These are phyloP conservation scores for Macroteleia sp. DNA, from an alignment of 2,888 invertebrate species.

Conservation along the genomic window DNA sequence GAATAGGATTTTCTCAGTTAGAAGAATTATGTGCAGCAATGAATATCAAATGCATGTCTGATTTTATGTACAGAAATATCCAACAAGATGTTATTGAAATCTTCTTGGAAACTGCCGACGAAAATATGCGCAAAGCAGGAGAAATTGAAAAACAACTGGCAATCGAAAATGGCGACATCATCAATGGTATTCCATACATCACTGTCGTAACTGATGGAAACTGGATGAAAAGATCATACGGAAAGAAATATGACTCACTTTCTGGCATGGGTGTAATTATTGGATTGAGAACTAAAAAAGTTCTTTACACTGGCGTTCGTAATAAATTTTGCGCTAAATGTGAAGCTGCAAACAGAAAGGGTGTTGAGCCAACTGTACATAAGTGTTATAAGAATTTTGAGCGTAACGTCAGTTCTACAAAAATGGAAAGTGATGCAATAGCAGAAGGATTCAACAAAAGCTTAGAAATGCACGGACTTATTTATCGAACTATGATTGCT, in stretches of 20 bases:
- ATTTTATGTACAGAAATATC: slow-evolving; percentile 25
- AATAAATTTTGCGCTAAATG: slow-evolving; percentile 70
- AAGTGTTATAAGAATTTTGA: too few relatives aligned
- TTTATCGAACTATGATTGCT: too few relatives aligned
- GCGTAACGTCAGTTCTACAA: too few relatives aligned
- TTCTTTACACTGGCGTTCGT: slow-evolving; percentile 67
- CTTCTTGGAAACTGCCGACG: slow-evolving; percentile 16
- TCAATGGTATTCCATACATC: slow-evolving; percentile 39
- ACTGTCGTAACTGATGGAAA: slow-evolving; percentile 59
- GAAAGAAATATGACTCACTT: slow-evolving; percentile 54
- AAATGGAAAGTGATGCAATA: too few relatives aligned
- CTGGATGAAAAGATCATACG: slow-evolving; percentile 67
- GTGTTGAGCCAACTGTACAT: too few relatives aligned
- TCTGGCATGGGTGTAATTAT: slow-evolving; percentile 64
- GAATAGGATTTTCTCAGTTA: slow-evolving; percentile 62
- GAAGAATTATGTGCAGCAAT: slow-evolving; percentile 50
- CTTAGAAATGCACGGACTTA: too few relatives aligned
- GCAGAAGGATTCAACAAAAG: too few relatives aligned
- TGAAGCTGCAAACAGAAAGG: neutral
- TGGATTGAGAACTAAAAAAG: slow-evolving; percentile 58
- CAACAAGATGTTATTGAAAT: slow-evolving; percentile 30
- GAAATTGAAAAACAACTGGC: slow-evolving; percentile 53
- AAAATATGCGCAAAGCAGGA: slow-evolving; percentile 24
- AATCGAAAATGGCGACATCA: neutral
- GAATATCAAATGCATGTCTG: slow-evolving; percentile 54